Percentiles rank a stretch among this genome's conserved stretches.
Evolutionary conservation across 2,888 invertebrate genomes (phyloP).

Genomic region (Lasioglossum calceatum): DNA sequence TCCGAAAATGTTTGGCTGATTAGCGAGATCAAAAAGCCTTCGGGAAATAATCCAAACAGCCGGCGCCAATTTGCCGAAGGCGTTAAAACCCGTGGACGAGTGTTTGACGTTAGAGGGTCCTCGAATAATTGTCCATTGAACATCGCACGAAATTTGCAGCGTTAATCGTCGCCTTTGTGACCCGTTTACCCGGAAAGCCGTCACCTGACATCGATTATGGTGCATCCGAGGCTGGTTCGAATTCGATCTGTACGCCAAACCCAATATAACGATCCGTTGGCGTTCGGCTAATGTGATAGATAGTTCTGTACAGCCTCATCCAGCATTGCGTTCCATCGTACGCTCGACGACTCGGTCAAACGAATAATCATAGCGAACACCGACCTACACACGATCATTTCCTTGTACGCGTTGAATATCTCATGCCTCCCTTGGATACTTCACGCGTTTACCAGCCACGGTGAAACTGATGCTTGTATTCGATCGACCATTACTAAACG

Average conservation of each 20-base stretch:
- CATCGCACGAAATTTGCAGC: not conserved
- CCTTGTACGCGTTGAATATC: conserved; percentile 30
- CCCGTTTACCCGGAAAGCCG: conserved; percentile 42
- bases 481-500: conserved; percentile 40
- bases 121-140: not conserved
- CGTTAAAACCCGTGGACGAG: not conserved
- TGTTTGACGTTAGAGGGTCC: not conserved
- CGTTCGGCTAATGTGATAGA: conserved; percentile 48
- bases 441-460: not conserved
- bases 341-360: conserved; percentile 29
- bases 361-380: conserved; percentile 49
- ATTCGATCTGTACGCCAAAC: conserved; percentile 45
- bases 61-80: not conserved
- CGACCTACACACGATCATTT: conserved; percentile 39
- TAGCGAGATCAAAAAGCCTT: not conserved
- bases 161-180: conserved; percentile 29
- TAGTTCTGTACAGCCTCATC: conserved; percentile 23
- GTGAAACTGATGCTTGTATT: not conserved
- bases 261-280: conserved; percentile 21
- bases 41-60: not conserved
- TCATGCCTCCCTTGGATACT: conserved; percentile 32
- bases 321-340: conserved; percentile 26
- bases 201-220: conserved; percentile 52
- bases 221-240: conserved; percentile 26
- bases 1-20: not conserved